Conservation (phyloP, 2,797 vertebrate species). For the Phataginus tetradactyla region DNA sequence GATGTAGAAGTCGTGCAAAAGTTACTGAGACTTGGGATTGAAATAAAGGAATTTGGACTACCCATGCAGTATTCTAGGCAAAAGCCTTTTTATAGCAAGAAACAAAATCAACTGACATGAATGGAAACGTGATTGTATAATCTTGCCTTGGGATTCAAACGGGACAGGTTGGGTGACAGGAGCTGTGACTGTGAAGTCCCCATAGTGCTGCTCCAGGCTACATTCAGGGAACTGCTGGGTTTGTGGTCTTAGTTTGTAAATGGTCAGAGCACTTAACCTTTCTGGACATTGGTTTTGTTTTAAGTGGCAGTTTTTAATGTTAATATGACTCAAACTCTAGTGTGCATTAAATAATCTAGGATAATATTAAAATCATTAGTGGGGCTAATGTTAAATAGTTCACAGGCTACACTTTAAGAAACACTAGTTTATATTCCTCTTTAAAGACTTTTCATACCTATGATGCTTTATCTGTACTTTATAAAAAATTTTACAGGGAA, state of each 20-base stretch:
- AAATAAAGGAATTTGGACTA: neutral
- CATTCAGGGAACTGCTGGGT: neutral
- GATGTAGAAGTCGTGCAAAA: neutral
- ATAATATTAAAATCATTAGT: neutral
- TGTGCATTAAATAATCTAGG: neutral
- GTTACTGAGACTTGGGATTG: neutral
- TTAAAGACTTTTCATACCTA: neutral
- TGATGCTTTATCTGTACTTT: neutral
- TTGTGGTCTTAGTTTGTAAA: neutral
- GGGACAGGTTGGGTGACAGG: neutral
- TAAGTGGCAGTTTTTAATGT: constrained; percentile 9
- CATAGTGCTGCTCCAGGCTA: neutral
- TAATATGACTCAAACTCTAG: neutral
- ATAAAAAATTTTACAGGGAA: neutral
- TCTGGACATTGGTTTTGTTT: neutral
- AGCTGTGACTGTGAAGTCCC: neutral
- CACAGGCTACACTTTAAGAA: neutral
- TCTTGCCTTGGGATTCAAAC: neutral
- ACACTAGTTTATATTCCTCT: neutral
- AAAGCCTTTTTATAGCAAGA: neutral
- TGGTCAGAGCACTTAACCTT: neutral
- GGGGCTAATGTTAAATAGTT: neutral
- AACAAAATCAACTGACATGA: neutral
- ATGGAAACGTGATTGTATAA: neutral
- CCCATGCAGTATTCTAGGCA: neutral